These are phyloP conservation scores for Boleophthalmus pectinirostris DNA, from an alignment of 2,113 vertebrate species.

Conservation along the genomic window DNA sequence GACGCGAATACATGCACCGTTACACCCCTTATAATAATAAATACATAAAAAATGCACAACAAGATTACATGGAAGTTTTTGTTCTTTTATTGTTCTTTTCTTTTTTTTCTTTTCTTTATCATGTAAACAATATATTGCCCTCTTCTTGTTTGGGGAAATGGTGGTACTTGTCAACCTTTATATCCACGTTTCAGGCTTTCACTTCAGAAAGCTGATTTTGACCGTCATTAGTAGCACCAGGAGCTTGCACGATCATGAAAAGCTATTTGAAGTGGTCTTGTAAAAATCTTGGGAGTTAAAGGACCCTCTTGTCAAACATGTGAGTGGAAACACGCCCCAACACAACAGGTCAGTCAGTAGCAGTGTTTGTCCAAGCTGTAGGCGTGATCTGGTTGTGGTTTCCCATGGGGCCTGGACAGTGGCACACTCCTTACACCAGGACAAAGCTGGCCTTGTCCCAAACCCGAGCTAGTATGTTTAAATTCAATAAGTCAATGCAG, in stretches of 20 bases:
- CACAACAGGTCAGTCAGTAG: conserved; percentile 9
- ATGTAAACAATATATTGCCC: not conserved
- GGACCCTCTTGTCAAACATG: not conserved
- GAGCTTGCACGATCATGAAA: not conserved
- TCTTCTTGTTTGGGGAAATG: not conserved
- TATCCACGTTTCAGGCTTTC: not conserved
- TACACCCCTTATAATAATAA: too few relatives aligned
- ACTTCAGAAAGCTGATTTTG: not conserved
- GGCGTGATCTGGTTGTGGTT: conserved; percentile 18
- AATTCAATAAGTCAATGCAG: conserved; percentile 34
- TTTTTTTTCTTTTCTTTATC: not conserved
- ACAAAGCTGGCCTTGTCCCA: conserved; percentile 47
- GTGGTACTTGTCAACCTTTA: not conserved
- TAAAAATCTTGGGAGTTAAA: not conserved
- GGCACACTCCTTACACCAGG: conserved; percentile 1
- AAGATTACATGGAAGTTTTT: too few relatives aligned
- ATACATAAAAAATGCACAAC: too few relatives aligned
- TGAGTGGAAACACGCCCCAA: not conserved
- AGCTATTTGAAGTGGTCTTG: conserved; percentile 1
- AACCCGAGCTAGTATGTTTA: conserved; percentile 31
- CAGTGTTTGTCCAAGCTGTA: conserved; percentile 13
- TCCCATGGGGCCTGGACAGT: conserved; percentile 27
- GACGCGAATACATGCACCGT: too few relatives aligned
- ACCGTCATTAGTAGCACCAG: not conserved
- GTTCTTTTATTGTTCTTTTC: too few relatives aligned